A percentile compares a stretch with the other conserved stretches of the same genome.
These are phyloP conservation scores for Onychomys arenicola DNA, from an alignment of 2,797 vertebrate genomes.

Conservation along the genomic window DNA sequence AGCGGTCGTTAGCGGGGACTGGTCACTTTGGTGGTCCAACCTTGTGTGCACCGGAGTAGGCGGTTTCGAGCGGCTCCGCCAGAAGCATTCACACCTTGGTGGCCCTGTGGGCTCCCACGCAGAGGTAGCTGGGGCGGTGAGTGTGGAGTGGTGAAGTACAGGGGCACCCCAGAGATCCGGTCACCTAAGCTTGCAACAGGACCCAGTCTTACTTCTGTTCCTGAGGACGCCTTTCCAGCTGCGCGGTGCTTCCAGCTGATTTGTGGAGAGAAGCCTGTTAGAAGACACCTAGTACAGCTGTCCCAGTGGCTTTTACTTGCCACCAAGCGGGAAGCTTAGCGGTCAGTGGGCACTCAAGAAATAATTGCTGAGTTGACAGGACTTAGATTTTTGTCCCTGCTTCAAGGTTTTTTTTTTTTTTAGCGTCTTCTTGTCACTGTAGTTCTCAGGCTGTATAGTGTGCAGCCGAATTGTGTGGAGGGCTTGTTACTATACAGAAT, in stretches of 20 bases:
- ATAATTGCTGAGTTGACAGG: conserved; percentile 2
- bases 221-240: not conserved
- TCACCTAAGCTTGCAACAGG: not conserved
- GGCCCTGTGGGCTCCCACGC: not conserved
- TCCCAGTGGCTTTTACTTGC: conserved; percentile 40
- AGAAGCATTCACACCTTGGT: not conserved
- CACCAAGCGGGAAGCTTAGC: not conserved
- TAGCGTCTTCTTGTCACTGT: not conserved
- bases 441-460: not conserved
- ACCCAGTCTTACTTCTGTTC: not conserved
- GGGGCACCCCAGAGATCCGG: too few relatives aligned
- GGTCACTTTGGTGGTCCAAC: not conserved
- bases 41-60: not conserved
- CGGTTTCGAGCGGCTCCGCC: not conserved
- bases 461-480: not conserved
- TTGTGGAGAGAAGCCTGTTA: not conserved
- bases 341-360: not conserved
- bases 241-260: not conserved
- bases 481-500: not conserved
- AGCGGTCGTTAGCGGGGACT: not conserved
- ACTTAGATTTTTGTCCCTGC: not conserved
- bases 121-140: not conserved
- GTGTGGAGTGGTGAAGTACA: not conserved
- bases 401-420: not conserved
- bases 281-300: not conserved